Conservation (phyloP, 2,888 invertebrate genomes). For the Rapana venosa region DNA sequence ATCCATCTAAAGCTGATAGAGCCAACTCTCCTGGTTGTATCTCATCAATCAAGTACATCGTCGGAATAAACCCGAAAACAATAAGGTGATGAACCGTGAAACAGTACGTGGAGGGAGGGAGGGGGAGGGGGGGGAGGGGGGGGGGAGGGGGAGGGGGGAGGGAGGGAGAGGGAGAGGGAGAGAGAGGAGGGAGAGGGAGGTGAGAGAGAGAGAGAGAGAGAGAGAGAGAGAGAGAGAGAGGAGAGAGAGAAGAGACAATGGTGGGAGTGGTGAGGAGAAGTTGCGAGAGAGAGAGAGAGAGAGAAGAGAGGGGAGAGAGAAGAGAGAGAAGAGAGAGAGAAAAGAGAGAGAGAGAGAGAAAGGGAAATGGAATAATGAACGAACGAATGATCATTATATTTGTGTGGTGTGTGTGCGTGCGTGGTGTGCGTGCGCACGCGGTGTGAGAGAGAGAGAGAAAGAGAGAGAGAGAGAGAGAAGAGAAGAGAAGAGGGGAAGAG, state of each 20-base stretch:
- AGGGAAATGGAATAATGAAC: not conserved
- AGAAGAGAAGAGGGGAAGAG: no score
- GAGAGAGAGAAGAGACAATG: not conserved
- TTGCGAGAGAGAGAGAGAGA: not conserved
- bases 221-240: not conserved
- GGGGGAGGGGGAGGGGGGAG: slow-evolving; percentile 1
- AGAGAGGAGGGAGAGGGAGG: slow-evolving; percentile 3
- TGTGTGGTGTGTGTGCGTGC: no score
- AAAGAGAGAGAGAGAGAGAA: not conserved
- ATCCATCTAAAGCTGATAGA: no score
- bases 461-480: no score
- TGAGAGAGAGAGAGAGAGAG: not conserved
- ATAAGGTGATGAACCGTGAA: not conserved
- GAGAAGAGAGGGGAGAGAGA: not conserved
- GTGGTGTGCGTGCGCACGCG: no score
- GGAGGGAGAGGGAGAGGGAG: not conserved
- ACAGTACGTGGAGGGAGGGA: not conserved
- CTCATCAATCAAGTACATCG: no score
- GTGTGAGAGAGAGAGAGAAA: no score
- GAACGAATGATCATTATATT: no score
- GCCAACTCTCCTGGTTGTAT: no score
- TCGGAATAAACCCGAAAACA: no score
- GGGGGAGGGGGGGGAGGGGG: not conserved
- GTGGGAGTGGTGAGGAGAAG: not conserved
- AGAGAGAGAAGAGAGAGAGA: not conserved